These are phyloP conservation scores for Enteromius afrohamiltoni DNA, from an alignment of 2,797 vertebrate species.

Conservation along the genomic window DNA sequence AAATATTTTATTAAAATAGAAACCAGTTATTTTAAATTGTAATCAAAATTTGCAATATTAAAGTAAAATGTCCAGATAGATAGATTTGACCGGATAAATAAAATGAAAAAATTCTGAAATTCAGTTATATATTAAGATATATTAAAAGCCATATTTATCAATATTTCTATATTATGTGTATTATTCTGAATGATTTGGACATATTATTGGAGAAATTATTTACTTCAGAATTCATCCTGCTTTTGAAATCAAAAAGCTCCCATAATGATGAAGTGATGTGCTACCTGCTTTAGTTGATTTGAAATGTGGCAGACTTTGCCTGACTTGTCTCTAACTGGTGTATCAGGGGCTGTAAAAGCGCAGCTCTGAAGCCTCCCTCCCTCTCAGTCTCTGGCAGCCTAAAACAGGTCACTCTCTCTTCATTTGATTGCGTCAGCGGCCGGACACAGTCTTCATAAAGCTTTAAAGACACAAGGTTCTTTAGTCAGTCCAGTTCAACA, in stretches of 20 bases:
- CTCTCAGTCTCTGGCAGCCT: constrained; percentile 19
- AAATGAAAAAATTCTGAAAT: too few relatives aligned
- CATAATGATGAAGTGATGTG: constrained; percentile 16
- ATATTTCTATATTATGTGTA: too few relatives aligned
- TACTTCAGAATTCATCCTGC: background rate
- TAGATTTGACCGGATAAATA: too few relatives aligned
- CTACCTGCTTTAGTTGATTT: background rate
- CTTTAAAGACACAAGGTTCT: constrained; percentile 25
- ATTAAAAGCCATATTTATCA: too few relatives aligned
- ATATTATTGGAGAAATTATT: background rate
- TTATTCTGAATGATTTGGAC: background rate
- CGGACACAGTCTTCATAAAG: constrained; percentile 47
- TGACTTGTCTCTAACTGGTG: background rate
- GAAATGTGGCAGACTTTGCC: background rate
- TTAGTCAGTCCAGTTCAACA: constrained; percentile 39
- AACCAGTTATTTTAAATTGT: too few relatives aligned
- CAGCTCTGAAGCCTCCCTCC: constrained; percentile 8
- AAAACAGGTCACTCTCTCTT: constrained; percentile 55
- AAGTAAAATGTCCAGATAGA: too few relatives aligned
- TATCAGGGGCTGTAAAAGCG: background rate
- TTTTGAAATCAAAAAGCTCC: background rate
- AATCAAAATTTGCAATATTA: too few relatives aligned
- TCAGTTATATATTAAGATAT: too few relatives aligned
- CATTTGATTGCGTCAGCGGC: constrained; percentile 48
- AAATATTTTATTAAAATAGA: too few relatives aligned